These are phyloP conservation scores for Perodicticus potto DNA, from an alignment of 2,797 vertebrate species.

Conservation along the genomic window DNA sequence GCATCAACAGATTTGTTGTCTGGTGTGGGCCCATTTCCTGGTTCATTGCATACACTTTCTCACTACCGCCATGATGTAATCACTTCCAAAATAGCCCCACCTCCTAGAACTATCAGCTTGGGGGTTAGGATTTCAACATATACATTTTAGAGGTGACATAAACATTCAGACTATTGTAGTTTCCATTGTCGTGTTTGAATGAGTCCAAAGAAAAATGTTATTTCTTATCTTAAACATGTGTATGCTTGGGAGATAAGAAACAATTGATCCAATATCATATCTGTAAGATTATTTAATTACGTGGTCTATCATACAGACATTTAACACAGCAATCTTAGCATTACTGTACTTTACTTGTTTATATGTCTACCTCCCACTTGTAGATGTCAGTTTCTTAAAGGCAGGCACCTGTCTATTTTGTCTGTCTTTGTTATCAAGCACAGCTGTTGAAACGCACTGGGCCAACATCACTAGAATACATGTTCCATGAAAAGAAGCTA, in stretches of 20 bases:
- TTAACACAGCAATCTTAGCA: neutral
- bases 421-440: neutral
- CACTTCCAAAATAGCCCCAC: neutral
- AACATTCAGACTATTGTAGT: neutral
- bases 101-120: neutral
- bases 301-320: neutral
- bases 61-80: neutral
- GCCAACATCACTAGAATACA: neutral
- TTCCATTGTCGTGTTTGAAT: constrained; percentile 44
- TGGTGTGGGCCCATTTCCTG: neutral
- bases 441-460: neutral
- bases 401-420: neutral
- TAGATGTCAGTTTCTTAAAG: neutral
- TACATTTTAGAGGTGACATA: neutral
- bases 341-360: neutral
- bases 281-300: neutral
- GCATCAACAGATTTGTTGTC: neutral
- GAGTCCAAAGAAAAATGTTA: neutral
- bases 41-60: neutral
- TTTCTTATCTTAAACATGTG: neutral
- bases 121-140: neutral
- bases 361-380: neutral
- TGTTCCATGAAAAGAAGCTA: neutral
- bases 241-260: neutral
- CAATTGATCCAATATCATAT: neutral